Base-by-base conservation (phyloP, 2,113 vertebrate species). In the Perca schrenkii region DNA sequence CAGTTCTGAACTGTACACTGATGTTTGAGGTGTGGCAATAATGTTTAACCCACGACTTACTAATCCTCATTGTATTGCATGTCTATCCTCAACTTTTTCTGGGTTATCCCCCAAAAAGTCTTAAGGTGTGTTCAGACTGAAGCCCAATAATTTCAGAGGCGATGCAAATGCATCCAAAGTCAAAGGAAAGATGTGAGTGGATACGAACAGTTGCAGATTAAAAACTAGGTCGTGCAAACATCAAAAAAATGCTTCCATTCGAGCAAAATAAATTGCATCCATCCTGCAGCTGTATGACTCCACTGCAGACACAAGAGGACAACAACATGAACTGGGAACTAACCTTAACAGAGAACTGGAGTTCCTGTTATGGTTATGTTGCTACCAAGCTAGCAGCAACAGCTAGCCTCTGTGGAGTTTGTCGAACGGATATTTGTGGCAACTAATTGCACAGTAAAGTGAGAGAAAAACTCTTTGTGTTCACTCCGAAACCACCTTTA, bases 71-170 rank as follows among this genome's bases (percentile, higher is more conserved):
- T 13, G 56, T 61, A 1, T 21, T 62, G 56, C 53, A 49, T 43
- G 22, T 49, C 40, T 36, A 6, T 34, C 12, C 22, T 8, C 8
- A 34, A 28, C 56, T 16, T 34, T 14, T 57, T 46, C 34, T 25
- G 25, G 15, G 19, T 70, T 10, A 17, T 25, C 21, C 36, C 65
- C 43, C 14, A 17, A 17, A 61, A 56, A 72, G 76, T 79, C 77
- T 79, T 79, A 70, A 54, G 17, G 67, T 34, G 66, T 69, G 56
- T 43, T 77, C 50, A 61, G 62, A 12, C 13, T 56, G 34, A 66
- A 66, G n/a, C 52, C n/a, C 15, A 25, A 13, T 49, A 28, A 28
- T 34, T 64, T 58, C 50, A 60, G 50, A 72, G 19, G 19, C 6
- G 19, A 76, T 63, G 60, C 13, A 76, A 21, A 36, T 31, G 21